Evolutionary conservation across 2,113 vertebrate genomes (phyloP), one percentile per base, ranked within the genome.

Genomic region (Notarius lentiginosus): DNA sequence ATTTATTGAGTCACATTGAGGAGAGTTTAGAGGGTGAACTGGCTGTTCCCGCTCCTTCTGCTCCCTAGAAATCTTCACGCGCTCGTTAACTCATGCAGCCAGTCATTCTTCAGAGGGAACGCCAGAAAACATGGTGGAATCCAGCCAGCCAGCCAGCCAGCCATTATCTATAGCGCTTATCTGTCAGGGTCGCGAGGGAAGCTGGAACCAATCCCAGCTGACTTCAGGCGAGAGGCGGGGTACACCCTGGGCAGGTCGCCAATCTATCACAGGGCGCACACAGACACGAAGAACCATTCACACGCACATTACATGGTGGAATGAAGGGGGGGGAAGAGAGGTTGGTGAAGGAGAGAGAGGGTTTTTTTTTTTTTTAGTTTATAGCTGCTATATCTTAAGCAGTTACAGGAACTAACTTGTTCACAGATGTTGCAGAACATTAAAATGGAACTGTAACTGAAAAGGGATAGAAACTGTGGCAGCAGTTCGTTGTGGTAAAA

Each of bases 1-100:
- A 86, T 88, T 86, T 86, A 86, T 83, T 12, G 55, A 84, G 82
- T 70, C 79, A 47, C 63, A 30, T 76, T 22, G 63, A 77, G 79
- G 79, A 68, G 18, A 83, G 70, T 83, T 82, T 24, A 53, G 24
- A 79, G 61, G 80, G 80, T 66, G 61, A 85, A 66, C 58, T 49
- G 47, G 58, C 66, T 49, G 55, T 80, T 79, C 34, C 55, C 63
- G 51, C 58, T 30, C 17, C 41, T 61, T 70, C 20, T 68, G 30
- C 27, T 58, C 77, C 22, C 27, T 60, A 18, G 53, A 79, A 79
- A 60, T 27, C 77, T 70, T 72, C 49, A 17, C 70, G 1, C 30
- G 9, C 53, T 55, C 58, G 30, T 68, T 34, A 73, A 49, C 41
- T 73, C 70, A 3, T 49, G 34, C 18, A 53, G 20, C 22, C 34